These are phyloP conservation scores for pig (Sus scrofa) DNA, from an alignment of 2,113 vertebrate genomes.

Conservation along the genomic window DNA sequence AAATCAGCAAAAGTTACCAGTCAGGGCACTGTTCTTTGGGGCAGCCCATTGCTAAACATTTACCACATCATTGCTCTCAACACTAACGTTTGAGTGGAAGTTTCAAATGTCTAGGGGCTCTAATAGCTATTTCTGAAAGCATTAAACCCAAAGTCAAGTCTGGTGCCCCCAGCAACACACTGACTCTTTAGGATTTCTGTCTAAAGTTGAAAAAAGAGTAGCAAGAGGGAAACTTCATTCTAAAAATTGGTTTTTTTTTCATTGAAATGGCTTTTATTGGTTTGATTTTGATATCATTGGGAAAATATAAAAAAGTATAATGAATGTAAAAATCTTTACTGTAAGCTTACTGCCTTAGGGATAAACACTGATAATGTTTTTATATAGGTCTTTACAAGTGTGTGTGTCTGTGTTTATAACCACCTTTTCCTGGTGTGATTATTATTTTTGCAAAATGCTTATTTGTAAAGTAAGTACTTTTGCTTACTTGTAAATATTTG, in stretches of 20 bases:
- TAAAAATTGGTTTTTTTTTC: not conserved
- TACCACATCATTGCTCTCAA: not conserved
- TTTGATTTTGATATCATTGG: not conserved
- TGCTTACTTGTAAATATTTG: not conserved
- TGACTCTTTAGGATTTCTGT: not conserved
- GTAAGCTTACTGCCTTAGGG: not conserved
- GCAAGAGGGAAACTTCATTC: not conserved
- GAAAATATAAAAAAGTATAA: not conserved
- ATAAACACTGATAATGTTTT: not conserved
- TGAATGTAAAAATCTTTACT: not conserved
- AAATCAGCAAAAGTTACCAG: not conserved
- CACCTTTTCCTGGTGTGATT: not conserved
- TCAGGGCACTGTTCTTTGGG: accelerated
- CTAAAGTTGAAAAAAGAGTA: not conserved
- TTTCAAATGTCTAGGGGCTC: not conserved
- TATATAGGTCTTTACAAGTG: not conserved
- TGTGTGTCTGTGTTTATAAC: not conserved
- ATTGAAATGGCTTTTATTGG: not conserved
- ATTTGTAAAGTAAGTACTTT: not conserved
- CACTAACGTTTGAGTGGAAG: not conserved
- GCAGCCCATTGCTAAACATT: not conserved
- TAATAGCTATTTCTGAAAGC: slow-evolving; percentile 10
- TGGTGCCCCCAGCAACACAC: accelerated
- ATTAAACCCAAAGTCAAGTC: not conserved
- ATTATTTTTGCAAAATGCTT: slow-evolving; percentile 44